Percentiles rank a stretch among this genome's conserved stretches.
Evolutionary conservation across 2,113 vertebrate species (phyloP).

Genomic region (Erythrolamprus reginae): DNA sequence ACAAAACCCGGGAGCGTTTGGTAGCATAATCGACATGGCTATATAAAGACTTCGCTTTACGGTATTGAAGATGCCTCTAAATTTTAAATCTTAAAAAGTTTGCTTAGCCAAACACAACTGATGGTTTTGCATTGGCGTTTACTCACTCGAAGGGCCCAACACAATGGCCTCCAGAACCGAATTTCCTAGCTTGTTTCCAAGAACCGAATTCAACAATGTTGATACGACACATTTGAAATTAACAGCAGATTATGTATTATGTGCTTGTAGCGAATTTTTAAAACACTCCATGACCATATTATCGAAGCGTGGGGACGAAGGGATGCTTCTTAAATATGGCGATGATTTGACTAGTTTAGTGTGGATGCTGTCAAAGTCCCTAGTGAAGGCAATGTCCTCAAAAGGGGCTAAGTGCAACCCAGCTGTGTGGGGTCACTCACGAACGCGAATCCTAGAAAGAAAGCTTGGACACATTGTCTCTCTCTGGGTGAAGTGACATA

Average conservation of each 20-base stretch:
- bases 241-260: not conserved
- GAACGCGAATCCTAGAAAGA: too few species aligned
- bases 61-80: not conserved
- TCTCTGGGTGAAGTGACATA: too few species aligned
- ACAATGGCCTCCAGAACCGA: not conserved
- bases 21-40: not conserved
- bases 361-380: too few species aligned
- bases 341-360: not conserved
- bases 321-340: not conserved
- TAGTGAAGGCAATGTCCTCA: too few species aligned
- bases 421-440: too few species aligned
- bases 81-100: rapidly evolving
- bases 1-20: not conserved
- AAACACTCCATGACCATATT: not conserved
- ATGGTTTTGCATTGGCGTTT: not conserved
- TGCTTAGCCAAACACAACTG: rapidly evolving
- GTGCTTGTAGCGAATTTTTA: not conserved
- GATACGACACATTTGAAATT: not conserved
- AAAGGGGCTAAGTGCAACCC: too few species aligned
- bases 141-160: not conserved
- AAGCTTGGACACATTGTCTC: too few species aligned
- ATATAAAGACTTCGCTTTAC: not conserved
- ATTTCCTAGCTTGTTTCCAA: not conserved
- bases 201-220: not conserved
- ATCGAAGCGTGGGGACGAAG: not conserved